Conservation (phyloP, 2,888 invertebrate species). For the Perdita meconis region DNA sequence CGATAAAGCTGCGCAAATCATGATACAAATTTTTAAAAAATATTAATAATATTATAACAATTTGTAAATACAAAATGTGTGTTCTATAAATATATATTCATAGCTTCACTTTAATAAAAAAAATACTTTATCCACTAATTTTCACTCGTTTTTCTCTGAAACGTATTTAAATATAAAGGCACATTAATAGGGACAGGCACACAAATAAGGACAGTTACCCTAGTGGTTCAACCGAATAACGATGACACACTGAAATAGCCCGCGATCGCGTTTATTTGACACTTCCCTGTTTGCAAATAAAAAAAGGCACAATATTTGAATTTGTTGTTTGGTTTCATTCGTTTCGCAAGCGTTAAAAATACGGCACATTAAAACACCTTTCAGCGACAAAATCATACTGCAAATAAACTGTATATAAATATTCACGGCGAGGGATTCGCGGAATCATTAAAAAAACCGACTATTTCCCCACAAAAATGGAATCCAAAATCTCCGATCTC, state of each 20-base stretch:
- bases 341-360: not conserved
- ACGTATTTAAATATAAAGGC: too few species aligned
- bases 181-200: too few species aligned
- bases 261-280: not conserved
- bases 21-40: too few species aligned
- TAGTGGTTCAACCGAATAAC: not conserved
- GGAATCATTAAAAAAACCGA: not conserved
- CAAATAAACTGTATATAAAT: not conserved
- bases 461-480: too few species aligned
- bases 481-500: not conserved
- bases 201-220: not conserved
- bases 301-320: conserved; percentile 3
- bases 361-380: not conserved
- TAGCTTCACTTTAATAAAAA: too few species aligned
- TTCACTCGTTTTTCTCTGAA: too few species aligned
- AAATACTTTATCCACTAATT: too few species aligned
- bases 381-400: not conserved
- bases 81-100: too few species aligned
- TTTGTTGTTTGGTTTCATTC: not conserved
- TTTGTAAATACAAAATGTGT: too few species aligned
- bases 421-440: not conserved
- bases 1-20: too few species aligned
- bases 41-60: too few species aligned
- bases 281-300: not conserved
- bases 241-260: not conserved